These are phyloP conservation scores for Taenioides sp. DNA, from an alignment of 2,797 vertebrate species.

Conservation along the genomic window DNA sequence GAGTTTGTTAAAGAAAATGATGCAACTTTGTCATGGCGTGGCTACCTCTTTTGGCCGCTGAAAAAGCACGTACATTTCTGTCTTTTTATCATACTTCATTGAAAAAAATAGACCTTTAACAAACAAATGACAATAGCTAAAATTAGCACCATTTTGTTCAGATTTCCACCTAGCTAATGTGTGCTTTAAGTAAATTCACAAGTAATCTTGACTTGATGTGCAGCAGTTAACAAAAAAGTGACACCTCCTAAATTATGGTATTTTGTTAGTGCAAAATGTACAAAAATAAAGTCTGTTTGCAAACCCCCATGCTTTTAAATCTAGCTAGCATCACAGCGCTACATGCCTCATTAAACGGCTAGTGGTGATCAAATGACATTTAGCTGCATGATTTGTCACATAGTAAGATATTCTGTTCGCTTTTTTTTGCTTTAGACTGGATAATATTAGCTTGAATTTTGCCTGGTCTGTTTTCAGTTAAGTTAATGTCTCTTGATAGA, in stretches of 20 bases:
- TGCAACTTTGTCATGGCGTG: conserved; percentile 25
- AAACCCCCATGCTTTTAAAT: conserved; percentile 14
- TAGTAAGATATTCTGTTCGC: background rate
- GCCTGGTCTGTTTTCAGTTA: background rate
- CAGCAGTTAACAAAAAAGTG: background rate
- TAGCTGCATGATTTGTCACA: conserved; percentile 15
- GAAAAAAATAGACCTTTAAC: too few species aligned
- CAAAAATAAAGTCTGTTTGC: conserved; percentile 2
- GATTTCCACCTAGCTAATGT: background rate
- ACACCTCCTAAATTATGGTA: background rate
- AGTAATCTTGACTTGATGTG: background rate
- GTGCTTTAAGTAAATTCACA: background rate
- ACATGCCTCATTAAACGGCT: conserved; percentile 10
- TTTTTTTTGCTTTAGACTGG: conserved; percentile 4
- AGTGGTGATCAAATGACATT: conserved; percentile 17
- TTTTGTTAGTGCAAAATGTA: background rate
- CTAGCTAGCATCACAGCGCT: conserved; percentile 11
- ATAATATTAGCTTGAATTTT: background rate
- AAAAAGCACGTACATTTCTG: background rate
- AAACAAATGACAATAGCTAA: background rate
- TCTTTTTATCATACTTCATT: background rate
- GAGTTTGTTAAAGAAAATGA: conserved; percentile 51
- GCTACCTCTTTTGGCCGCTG: conserved; percentile 12
- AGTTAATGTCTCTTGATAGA: conserved; percentile 1
- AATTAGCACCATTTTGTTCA: background rate